Evolutionary conservation across 2,797 vertebrate species (phyloP), one percentile per base, ranked within the genome.

Genomic region (Eulemur mongoz): DNA sequence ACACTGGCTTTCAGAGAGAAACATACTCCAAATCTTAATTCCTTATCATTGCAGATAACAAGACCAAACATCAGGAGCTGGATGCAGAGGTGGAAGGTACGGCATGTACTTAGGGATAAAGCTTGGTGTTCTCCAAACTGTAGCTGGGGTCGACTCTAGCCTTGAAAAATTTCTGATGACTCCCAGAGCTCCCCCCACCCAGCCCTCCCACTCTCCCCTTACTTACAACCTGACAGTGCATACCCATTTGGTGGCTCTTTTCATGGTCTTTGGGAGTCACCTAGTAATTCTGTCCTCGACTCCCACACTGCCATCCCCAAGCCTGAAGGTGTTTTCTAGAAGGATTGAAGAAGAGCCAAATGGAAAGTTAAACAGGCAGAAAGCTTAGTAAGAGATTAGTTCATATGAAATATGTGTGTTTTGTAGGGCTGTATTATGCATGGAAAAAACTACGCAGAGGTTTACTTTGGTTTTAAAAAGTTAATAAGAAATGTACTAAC

Each of bases 41-140:
- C 30, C 11, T 83, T 97, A 98, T 97, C 96, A 27, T 7, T 22
- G 50, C 22, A 40, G 96, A 95, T 97, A 97, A 91, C 84, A 75
- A 63, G 67, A 95, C 83, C 92, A 97, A 97, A 89, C 13, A 97
- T 35, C 52, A 80, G 54, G 69, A 18, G 1, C 82, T 82, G 65
- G 14, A 38, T 48, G 69, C 40, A 10, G 30, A 85, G 15, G 69
- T 75, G 35, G 73, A 85, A 69, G 48, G 0, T 48, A 78, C 50
- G 23, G 32, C 0, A 0, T 4, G 54, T 80, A 17, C 83, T 81
- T 48, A 6, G 5, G 4, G 4, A 4, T 52, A 50, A 22, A 72
- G 45, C 5, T 25, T 40, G 13, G 0, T 57, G 38, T 80, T 93
- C 54, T 91, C 67, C 70, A 86, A 54, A 12, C 5, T 38, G 75